Evolutionary conservation across 2,797 vertebrate species (phyloP), one percentile per base, ranked within the genome.

Genomic region (Rhinogobio ventralis): DNA sequence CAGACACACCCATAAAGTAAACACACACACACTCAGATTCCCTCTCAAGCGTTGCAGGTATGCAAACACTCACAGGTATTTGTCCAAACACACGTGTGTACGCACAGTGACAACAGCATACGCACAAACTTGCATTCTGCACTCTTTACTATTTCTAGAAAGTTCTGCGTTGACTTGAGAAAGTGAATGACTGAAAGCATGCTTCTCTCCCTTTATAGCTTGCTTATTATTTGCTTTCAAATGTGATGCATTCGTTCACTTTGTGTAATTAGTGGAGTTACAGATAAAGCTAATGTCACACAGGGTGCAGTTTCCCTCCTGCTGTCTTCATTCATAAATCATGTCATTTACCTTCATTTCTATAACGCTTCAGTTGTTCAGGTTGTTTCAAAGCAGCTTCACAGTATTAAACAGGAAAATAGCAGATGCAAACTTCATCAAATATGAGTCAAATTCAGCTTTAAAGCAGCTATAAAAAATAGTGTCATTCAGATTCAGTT

Each of bases 11-110:
- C 64, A 7, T 51, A 49, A 17, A 19, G 30, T 28, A 79, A 57
- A 62, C 62, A 79, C 66, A 84, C 82, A 80, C 84, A 86, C 66
- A 71, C 64, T 51, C 49, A 51, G n/a, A 77, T 73, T 73, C 71
- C 42, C 73, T 28, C 49, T 39, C 23, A 53, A 53, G 36, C 33
- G 14, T 42, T 36, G 53, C 66, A 72, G 77, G 76, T 83, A 83
- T 83, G 82, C 73, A 68, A 77, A 68, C 73, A 33, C 82, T 83
- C 7, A 14, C 60, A 73, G 55, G 77, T 74, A 80, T 84, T 77
- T 87, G 60, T 79, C 33, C 51, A 67, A 28, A 68, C 25, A 46
- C 45, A 46, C 45, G 46, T 79, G 57, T 83, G 36, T 81, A 46
- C 36, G 39, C 39, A 60, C 53, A 68, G 42, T 13, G 17, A 23